Conservation (phyloP, 2,888 invertebrate genomes). For the Agrypnus murinus region DNA sequence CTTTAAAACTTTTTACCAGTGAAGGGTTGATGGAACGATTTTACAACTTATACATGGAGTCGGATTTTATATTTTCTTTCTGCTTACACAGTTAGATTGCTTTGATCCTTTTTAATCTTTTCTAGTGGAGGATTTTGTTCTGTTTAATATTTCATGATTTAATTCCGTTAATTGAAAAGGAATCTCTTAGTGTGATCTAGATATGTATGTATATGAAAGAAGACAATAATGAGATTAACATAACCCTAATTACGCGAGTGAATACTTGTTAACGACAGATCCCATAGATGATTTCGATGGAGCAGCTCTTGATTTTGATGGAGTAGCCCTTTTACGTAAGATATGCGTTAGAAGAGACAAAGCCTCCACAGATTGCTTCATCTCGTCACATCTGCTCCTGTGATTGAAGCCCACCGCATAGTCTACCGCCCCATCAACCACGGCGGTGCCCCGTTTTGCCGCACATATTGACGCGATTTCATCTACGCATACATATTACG, state of each 20-base stretch:
- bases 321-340: conserved; percentile 31
- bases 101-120: no score
- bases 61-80: no score
- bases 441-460: conserved; percentile 37
- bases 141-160: no score
- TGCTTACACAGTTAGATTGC: no score
- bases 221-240: no score
- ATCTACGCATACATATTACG: conserved; percentile 36
- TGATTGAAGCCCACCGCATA: conserved; percentile 52
- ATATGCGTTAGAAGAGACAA: conserved; percentile 40
- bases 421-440: conserved; percentile 51
- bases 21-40: conserved; percentile 22
- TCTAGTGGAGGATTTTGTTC: no score
- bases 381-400: conserved; percentile 47
- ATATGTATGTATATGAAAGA: no score
- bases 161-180: no score
- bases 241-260: no score
- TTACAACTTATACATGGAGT: not conserved
- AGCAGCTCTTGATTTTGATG: conserved; percentile 29
- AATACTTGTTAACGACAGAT: no score
- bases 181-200: no score
- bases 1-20: conserved; percentile 11
- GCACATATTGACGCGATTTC: conserved; percentile 38
- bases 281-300: not conserved
- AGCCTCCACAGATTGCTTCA: conserved; percentile 45